These are phyloP conservation scores for Syrmaticus mikado DNA, from an alignment of 2,113 vertebrate genomes.

Conservation along the genomic window DNA sequence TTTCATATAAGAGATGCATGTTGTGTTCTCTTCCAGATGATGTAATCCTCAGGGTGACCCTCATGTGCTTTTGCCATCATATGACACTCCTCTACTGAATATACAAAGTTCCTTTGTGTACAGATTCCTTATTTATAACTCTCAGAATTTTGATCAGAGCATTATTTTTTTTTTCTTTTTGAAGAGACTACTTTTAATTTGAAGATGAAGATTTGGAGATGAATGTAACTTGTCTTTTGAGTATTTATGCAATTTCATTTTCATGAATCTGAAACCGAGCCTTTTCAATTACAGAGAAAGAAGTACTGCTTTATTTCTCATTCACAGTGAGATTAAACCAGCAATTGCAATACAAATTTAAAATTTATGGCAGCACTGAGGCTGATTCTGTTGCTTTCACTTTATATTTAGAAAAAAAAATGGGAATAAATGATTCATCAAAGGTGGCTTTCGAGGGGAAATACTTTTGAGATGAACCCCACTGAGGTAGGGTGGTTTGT, in stretches of 20 bases:
- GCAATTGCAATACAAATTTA: neutral
- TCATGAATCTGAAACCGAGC: neutral
- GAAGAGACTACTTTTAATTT: neutral
- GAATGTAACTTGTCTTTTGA: neutral
- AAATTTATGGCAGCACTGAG: neutral
- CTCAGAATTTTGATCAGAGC: neutral
- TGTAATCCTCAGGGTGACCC: slow-evolving; percentile 20
- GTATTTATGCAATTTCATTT: neutral
- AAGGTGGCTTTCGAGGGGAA: slow-evolving; percentile 15
- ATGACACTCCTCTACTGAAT: neutral
- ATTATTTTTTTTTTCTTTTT: neutral
- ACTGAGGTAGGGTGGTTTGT: neutral
- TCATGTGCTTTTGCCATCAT: slow-evolving; percentile 61
- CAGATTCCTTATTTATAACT: slow-evolving; percentile 10
- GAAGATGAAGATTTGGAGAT: neutral
- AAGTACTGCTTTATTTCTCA: neutral
- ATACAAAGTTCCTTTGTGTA: slow-evolving; percentile 55
- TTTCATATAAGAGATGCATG: neutral
- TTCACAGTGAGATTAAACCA: neutral
- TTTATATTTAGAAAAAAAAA: neutral
- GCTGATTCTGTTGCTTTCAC: neutral
- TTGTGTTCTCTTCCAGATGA: slow-evolving; percentile 6
- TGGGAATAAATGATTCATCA: neutral
- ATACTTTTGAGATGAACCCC: neutral
- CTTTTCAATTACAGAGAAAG: neutral